Evolutionary conservation across 2,797 vertebrate genomes (phyloP).

Genomic region (Myiotriccus ornatus): DNA sequence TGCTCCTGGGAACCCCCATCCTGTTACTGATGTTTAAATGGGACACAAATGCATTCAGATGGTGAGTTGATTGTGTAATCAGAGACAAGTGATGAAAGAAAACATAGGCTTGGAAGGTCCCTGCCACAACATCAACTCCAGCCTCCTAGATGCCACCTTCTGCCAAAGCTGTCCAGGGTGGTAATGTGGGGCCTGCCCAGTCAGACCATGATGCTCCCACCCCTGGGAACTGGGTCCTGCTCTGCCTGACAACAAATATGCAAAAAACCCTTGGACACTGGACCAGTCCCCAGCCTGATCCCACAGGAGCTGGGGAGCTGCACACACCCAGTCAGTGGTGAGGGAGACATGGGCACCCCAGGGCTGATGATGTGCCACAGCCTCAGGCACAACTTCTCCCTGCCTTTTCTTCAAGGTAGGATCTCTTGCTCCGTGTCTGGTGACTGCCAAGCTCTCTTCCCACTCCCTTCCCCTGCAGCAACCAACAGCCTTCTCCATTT

Average conservation of each 20-base stretch:
- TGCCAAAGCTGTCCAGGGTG: neutral
- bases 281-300: neutral
- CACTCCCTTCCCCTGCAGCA: neutral
- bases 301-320: neutral
- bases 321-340: neutral
- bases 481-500: neutral
- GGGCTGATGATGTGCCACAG: neutral
- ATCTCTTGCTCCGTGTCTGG: neutral
- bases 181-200: neutral
- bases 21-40: accelerated
- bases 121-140: neutral
- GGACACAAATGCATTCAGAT: neutral
- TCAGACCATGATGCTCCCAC: neutral
- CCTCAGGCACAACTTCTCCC: neutral
- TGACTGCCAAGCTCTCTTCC: neutral
- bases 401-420: neutral
- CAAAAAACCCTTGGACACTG: neutral
- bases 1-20: neutral
- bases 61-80: neutral
- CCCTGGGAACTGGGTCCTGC: neutral
- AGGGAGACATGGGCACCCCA: accelerated
- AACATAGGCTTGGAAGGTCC: neutral
- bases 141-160: neutral
- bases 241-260: neutral
- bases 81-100: neutral